A percentile compares a stretch with the other conserved stretches of the same genome.
These are phyloP conservation scores for Acanthiza pusilla DNA, from an alignment of 2,797 vertebrate genomes.

Conservation along the genomic window DNA sequence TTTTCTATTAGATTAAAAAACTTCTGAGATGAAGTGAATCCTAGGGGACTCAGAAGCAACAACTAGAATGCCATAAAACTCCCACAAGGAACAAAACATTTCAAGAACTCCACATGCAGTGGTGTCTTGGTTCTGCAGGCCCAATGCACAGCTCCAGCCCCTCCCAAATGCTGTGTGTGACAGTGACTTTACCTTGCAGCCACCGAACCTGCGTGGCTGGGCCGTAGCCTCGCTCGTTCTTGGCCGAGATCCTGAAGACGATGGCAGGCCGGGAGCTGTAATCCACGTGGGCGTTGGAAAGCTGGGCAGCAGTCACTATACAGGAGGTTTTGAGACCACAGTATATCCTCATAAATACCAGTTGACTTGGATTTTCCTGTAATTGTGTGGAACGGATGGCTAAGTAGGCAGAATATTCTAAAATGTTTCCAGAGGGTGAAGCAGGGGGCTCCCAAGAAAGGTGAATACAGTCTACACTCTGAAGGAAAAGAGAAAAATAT, in stretches of 20 bases:
- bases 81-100: neutral
- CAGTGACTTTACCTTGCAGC: conserved; percentile 87
- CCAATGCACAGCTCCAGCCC: neutral
- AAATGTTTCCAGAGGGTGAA: conserved; percentile 90
- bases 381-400: conserved; percentile 85
- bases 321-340: conserved; percentile 93
- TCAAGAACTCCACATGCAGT: neutral
- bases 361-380: conserved; percentile 80
- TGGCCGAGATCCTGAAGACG: conserved; percentile 95
- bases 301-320: conserved; percentile 82
- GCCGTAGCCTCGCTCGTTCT: conserved; percentile 96
- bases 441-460: conserved; percentile 95
- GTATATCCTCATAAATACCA: conserved; percentile 95
- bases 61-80: neutral
- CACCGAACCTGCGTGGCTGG: conserved; percentile 97
- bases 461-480: conserved; percentile 91
- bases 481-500: neutral
- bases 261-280: conserved; percentile 89
- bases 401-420: conserved; percentile 96
- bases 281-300: conserved; percentile 93
- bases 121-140: neutral
- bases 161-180: neutral
- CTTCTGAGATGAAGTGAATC: neutral
- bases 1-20: neutral
- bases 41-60: neutral